Base-by-base conservation (phyloP, 2,113 vertebrate genomes). In the Ameiurus melas region DNA sequence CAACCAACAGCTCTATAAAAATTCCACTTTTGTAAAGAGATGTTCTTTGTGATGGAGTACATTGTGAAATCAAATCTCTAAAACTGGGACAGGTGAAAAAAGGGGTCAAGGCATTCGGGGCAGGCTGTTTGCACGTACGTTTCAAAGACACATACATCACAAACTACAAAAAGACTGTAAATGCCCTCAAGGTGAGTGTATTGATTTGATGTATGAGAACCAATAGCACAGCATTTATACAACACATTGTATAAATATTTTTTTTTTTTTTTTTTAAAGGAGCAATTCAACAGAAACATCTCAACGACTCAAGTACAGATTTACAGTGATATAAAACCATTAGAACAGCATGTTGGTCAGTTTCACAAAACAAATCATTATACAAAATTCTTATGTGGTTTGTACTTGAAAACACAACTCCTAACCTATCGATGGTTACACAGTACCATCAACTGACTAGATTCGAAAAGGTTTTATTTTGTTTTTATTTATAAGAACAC, bases 271-370 rank as follows among this genome's bases (percentile, higher is more conserved):
- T 51, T 53, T 78, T 19, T 25, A 30, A 47, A 71, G 30, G 47
- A 57, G 20, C 47, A 19, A 79, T 80, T 68, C 19, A 83, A 87
- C 78, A 83, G 66, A 73, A 83, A 80, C 85, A 60, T 51, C 39
- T 84, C 43, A n/a, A 68, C 36, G 53, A 86, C 36, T 62, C 71
- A 77, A 43, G 20, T 86, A 86, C 73, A 86, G 75, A 79, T 66
- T 86, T 66, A 86, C 85, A 86, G 85, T 8, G 30, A 86, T 86
- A 79, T 64, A 64, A 86, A 86, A 79, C 5, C 58, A 66, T 33
- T 79, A 86, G 39, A 51, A 86, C 85, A 86, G 58, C 85, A 47
- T 64, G 58, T 66, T 58, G 77, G 70, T 85, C 70, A 75, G 55
- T 64, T 86, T 64, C 85, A 86, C 73, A 80, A 68, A 79, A 78